These are phyloP conservation scores for Euwallacea fornicatus DNA, from an alignment of 1,140 invertebrate species.

Conservation along the genomic window DNA sequence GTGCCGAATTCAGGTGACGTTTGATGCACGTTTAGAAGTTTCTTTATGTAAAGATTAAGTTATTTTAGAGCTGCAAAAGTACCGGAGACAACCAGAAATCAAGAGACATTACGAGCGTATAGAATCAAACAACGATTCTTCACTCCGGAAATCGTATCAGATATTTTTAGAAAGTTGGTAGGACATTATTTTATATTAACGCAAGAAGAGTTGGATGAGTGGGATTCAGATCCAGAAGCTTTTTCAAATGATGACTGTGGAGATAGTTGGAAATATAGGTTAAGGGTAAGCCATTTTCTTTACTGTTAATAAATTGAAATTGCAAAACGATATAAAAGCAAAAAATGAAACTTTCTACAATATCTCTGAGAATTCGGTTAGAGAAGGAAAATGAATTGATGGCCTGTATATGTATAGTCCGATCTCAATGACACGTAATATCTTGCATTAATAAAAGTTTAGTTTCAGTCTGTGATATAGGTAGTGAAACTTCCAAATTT, in stretches of 20 bases:
- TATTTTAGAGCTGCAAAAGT: conserved; percentile 61
- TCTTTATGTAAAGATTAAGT: not conserved
- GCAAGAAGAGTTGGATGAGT: conserved; percentile 79
- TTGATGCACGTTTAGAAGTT: not conserved
- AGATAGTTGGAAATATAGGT: conserved; percentile 89
- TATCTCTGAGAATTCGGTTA: no score
- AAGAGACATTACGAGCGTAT: conserved; percentile 61
- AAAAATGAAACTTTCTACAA: no score
- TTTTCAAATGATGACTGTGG: conserved; percentile 86
- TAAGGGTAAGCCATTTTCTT: conserved; percentile 64
- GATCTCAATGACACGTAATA: no score
- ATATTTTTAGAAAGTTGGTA: conserved; percentile 82
- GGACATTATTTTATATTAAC: conserved; percentile 87
- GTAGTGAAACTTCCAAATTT: no score
- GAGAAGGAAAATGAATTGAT: no score
- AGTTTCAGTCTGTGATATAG: no score
- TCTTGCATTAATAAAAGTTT: no score
- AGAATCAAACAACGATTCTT: conserved; percentile 75
- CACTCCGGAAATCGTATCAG: conserved; percentile 65
- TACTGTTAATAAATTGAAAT: no score
- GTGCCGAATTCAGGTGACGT: conserved; percentile 63
- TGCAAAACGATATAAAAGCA: no score
- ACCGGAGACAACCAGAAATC: conserved; percentile 58
- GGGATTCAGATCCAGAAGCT: conserved; percentile 88
- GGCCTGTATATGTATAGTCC: no score